Evolutionary conservation across 1,140 invertebrate genomes (phyloP), one percentile per base, ranked within the genome.

Genomic region (Lerema accius): DNA sequence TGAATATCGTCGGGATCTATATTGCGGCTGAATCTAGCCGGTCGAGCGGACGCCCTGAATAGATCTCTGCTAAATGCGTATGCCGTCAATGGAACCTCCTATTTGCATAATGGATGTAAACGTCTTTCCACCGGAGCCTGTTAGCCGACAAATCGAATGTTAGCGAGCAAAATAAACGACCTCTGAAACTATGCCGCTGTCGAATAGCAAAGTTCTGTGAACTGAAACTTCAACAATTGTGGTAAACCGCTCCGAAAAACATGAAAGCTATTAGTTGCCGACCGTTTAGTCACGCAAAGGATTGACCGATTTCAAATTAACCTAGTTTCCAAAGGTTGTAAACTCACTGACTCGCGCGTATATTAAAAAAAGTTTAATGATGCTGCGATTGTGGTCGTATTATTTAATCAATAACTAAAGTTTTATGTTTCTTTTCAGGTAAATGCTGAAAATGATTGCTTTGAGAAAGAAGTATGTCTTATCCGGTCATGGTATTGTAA

Each of bases 31-130:
- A 32, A 19, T 35, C 39, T 60, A 59, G 55, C 45, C 39, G 51
- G 42, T 11, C 40, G 16, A 19, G 28, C 28, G 50, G 17, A 37
- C 64, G 72, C 76, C 63, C 65, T 69, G 82, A 82, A 83, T 84
- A 84, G 80, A 76, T 71, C 71, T 71, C 71, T 55, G 66, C 78
- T 86, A 85, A 84, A 85, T 85, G 71, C 67, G 75, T 71, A 75
- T 68, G 49, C 50, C 53, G 75, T 75, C 69, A 53, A 28, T 65
- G 48, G 68, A 80, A 71, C 74, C 79, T 84, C 59, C 72, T 66
- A 86, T 86, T 86, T 85, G 76, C 78, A 85, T 89, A 87, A 87
- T 86, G 78, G 79, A 80, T 72, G 66, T 67, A 71, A 78, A 78
- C 74, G 79, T 68, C 71, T 71, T 74, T 67, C 67, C 45, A 60